Conservation (phyloP, 2,113 vertebrate species). For the Pomatorhinus ruficollis region DNA sequence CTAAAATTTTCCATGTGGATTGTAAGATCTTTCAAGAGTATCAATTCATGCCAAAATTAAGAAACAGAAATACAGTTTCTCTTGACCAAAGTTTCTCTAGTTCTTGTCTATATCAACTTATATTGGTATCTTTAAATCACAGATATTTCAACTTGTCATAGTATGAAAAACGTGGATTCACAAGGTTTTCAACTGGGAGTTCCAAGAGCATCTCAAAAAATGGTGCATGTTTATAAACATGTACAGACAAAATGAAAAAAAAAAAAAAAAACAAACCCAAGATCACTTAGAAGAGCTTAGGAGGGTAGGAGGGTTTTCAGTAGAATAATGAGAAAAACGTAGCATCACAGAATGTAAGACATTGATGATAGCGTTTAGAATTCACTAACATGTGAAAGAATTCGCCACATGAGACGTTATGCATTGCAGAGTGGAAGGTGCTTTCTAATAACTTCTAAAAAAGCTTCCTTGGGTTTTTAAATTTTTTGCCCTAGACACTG, state of each 20-base stretch:
- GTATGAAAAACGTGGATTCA: neutral
- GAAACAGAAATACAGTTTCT: neutral
- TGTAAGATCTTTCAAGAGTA: neutral
- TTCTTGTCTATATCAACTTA: neutral
- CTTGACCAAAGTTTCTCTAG: neutral
- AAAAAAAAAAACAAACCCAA: neutral
- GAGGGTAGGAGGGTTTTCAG: accelerated
- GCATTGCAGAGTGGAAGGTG: neutral
- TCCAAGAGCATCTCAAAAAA: neutral
- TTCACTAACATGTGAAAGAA: neutral
- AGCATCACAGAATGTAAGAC: neutral
- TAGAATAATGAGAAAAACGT: neutral
- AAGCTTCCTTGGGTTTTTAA: neutral
- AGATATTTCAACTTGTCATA: neutral
- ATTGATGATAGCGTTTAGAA: neutral
- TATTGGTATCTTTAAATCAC: neutral
- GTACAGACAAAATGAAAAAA: neutral
- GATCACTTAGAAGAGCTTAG: neutral
- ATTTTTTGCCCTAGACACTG: neutral
- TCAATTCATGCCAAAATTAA: neutral
- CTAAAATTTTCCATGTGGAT: neutral
- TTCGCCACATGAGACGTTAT: neutral
- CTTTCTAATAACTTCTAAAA: neutral
- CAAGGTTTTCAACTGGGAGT: neutral
- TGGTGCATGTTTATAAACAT: neutral